Base-by-base conservation (phyloP, 2,888 invertebrate species). In the Cryptocephalus primarius region DNA sequence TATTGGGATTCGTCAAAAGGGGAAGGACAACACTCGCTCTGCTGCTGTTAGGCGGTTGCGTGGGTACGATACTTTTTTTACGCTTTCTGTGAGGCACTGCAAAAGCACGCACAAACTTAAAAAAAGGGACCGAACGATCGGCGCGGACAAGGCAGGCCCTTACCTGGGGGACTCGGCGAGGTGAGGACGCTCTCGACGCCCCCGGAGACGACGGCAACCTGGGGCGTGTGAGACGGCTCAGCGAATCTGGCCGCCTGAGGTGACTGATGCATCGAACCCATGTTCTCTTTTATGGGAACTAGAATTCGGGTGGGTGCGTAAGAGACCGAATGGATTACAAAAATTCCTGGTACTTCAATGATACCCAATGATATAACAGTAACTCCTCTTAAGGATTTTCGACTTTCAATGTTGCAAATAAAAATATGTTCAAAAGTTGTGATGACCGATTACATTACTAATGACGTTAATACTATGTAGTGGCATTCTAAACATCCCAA, bases 11-110 rank as follows among this genome's bases (percentile, higher is more conserved):
- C 52, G 72, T 71, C 61, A 85, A 75, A 64, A 84, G 73, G 38
- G 86, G 86, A 69, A 87, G 82, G 60, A 82, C 84, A 55, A 86
- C 81, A 71, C 85, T 85, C 54, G 84, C 83, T 61, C 87, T 76
- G 56, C 82, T 81, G 66, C 82, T 82, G 58, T 82, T 79, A 57
- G 83, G 83, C 57, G 75, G 71, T 63, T 70, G 73, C 55, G 67
- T 73, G 50, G 66, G 68, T 14, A 72, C 60, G 32, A 72, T 58
- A 39, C 69, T 69, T 55, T 70, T 72, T 58, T 68, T 71, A 48
- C 67, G 68, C 67, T 75, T 75, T 67, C 66, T 60, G 48, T 66
- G 64, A 22, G 66, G 65, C 32, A 69, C 67, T 68, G 56, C 42
- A 50, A 53, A 44, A 44, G 31, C 42, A 39, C 44, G 44, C 44